Conservation (phyloP, 2,888 invertebrate genomes). For the Drosophila anomalata region DNA sequence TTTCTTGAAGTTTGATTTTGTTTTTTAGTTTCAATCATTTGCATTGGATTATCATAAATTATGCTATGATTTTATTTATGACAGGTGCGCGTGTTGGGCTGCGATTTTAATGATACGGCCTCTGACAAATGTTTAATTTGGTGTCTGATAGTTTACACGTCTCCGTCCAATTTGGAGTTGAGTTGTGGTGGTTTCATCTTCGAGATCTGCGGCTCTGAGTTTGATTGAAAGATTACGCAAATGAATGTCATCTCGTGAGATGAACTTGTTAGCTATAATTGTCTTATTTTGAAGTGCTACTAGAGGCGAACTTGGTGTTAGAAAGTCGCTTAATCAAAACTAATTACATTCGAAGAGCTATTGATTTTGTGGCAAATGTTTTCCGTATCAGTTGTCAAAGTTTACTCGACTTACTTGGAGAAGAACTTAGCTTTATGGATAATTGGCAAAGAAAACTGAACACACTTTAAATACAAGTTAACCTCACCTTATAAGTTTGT, state of each 20-base stretch:
- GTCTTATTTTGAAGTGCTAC: constrained; percentile 14
- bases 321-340: constrained; percentile 31
- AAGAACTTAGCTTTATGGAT: too few relatives aligned
- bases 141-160: constrained; percentile 47
- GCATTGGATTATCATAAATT: constrained; percentile 74
- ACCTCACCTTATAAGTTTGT: neutral
- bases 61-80: constrained; percentile 62
- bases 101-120: constrained; percentile 29
- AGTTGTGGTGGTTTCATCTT: constrained; percentile 16
- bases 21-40: constrained; percentile 29
- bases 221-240: constrained; percentile 66
- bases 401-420: neutral
- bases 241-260: constrained; percentile 49
- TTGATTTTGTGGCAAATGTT: constrained; percentile 15
- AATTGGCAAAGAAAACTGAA: neutral
- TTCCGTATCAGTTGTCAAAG: constrained; percentile 19
- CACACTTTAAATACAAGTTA: neutral
- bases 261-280: constrained; percentile 45
- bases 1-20: constrained; percentile 15
- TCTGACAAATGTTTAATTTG: constrained; percentile 45
- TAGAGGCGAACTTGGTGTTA: constrained; percentile 9
- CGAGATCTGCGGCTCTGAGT: constrained; percentile 13
- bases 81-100: constrained; percentile 54
- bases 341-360: constrained; percentile 22
- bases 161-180: constrained; percentile 32